phyloP scores from a whole-genome alignment of 1,140 invertebrate species.

The Dendroctonus ponderosae region DNA sequence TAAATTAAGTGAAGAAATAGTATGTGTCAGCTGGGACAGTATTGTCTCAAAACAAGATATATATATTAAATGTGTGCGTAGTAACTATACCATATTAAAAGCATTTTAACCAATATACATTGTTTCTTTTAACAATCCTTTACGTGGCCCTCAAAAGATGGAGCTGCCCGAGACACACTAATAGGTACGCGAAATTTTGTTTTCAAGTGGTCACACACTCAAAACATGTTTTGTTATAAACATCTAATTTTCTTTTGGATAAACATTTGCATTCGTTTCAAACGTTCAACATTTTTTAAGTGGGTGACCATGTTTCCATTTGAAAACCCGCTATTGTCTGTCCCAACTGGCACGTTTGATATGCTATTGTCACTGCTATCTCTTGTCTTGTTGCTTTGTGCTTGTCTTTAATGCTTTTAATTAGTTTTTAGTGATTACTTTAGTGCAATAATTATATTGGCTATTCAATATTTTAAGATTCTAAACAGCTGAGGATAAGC shows the following conservation, averaged over 20 bases:
- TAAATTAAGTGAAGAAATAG: not conserved
- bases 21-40: conserved; percentile 51
- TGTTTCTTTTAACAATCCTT: conserved; percentile 19
- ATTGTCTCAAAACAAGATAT: conserved; percentile 43
- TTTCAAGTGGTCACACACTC: conserved; percentile 3
- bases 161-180: conserved; percentile 5
- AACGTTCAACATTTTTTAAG: conserved; percentile 11
- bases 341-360: conserved; percentile 59
- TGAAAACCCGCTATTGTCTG: conserved; percentile 46
- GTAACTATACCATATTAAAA: conserved; percentile 17
- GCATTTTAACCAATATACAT: conserved; percentile 10
- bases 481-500: too few species aligned
- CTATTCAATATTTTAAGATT: too few species aligned
- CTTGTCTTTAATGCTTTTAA: conserved; percentile 7
- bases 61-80: conserved; percentile 36
- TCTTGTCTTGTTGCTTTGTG: conserved; percentile 29
- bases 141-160: conserved; percentile 10
- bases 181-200: conserved; percentile 30
- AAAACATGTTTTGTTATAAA: not conserved
- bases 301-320: conserved; percentile 5
- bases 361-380: conserved; percentile 35
- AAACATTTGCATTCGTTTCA: not conserved
- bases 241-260: not conserved
- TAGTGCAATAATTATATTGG: too few species aligned
- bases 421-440: too few species aligned